Evolutionary conservation across 2,113 vertebrate species (phyloP).

Genomic region (Glaucidium brasilianum): DNA sequence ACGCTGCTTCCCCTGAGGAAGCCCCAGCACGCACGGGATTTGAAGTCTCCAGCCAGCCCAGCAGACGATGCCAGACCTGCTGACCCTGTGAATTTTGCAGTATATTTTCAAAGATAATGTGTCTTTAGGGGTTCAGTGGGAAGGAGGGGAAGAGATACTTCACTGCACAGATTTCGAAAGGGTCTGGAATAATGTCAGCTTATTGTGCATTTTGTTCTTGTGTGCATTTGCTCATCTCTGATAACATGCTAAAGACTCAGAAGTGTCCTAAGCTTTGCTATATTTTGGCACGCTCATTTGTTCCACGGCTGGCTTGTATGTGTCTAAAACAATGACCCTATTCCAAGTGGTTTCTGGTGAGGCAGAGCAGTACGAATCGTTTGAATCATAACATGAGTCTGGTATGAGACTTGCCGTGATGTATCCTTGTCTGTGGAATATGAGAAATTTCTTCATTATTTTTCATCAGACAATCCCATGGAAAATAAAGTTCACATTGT

Average conservation of each 20-base stretch:
- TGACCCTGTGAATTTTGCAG: conserved; percentile 25
- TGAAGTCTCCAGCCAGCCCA: conserved; percentile 47
- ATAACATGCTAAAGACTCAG: neutral
- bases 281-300: neutral
- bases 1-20: conserved; percentile 55
- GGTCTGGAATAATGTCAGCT: neutral
- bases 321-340: neutral
- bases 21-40: conserved; percentile 32
- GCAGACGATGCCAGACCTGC: conserved; percentile 31
- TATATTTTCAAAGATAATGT: conserved; percentile 52
- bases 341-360: conserved; percentile 59
- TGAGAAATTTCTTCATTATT: conserved; percentile 30
- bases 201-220: neutral
- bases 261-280: neutral
- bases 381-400: conserved; percentile 55
- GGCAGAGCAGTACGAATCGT: neutral
- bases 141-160: neutral
- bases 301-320: neutral
- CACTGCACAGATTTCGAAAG: neutral
- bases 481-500: neutral
- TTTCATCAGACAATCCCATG: neutral
- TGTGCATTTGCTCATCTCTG: neutral
- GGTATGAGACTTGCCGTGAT: neutral
- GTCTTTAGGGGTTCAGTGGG: conserved; percentile 40
- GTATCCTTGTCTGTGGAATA: conserved; percentile 8